These are phyloP conservation scores for Axis porcinus DNA, from an alignment of 2,113 vertebrate species.

Conservation along the genomic window DNA sequence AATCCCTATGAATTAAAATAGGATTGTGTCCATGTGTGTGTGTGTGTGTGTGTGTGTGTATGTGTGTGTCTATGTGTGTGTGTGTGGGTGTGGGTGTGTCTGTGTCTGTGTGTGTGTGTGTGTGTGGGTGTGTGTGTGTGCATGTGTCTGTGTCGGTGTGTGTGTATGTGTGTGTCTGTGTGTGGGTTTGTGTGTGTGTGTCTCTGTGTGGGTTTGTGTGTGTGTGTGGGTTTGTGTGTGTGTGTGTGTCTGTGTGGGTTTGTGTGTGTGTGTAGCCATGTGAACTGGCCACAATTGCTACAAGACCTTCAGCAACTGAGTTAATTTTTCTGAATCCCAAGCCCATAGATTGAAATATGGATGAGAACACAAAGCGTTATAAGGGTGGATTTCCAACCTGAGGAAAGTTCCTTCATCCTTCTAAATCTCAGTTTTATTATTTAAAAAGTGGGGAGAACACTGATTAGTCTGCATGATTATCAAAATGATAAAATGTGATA, in stretches of 20 bases:
- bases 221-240: background rate
- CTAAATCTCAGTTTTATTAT: background rate
- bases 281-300: background rate
- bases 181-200: too few relatives aligned
- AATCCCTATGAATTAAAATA: slow-evolving; percentile 6
- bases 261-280: background rate
- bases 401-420: background rate
- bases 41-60: background rate
- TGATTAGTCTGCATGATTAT: background rate
- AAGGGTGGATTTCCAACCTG: accelerated
- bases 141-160: too few relatives aligned
- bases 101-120: too few relatives aligned
- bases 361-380: background rate
- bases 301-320: background rate
- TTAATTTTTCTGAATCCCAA: background rate
- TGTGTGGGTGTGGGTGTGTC: background rate
- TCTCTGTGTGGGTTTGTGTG: too few relatives aligned
- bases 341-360: background rate
- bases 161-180: background rate
- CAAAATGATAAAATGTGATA: background rate
- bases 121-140: too few relatives aligned
- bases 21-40: background rate
- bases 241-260: too few relatives aligned
- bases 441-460: background rate
- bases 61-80: too few relatives aligned